A percentile compares a stretch with the other conserved stretches of the same genome.
Evolutionary conservation across 2,888 invertebrate species (phyloP).

Genomic region (Euplagia quadripunctaria): DNA sequence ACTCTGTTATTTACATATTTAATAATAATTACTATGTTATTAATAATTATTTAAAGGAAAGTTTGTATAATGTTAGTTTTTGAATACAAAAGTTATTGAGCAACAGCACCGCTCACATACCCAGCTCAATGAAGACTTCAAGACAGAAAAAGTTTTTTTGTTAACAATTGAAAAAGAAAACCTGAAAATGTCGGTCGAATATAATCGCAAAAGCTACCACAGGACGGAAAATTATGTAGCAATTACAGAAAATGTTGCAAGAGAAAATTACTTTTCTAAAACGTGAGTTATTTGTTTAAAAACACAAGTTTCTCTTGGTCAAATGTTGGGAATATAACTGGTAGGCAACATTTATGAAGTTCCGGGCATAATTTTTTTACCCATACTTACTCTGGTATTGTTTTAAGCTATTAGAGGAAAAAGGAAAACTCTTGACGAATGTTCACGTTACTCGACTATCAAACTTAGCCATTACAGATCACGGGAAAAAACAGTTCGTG

Average conservation of each 20-base stretch:
- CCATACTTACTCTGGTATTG: not conserved
- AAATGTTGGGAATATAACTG: conserved; percentile 23
- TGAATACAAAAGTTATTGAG: not conserved
- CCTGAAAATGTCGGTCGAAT: conserved; percentile 39
- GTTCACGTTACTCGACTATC: too few species aligned
- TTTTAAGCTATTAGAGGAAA: not conserved
- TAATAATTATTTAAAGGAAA: not conserved
- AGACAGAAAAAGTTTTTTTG: not conserved
- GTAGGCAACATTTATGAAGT: conserved; percentile 17
- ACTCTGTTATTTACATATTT: not conserved
- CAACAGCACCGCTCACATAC: not conserved
- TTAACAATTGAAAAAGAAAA: conserved; percentile 15
- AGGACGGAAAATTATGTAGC: conserved; percentile 52
- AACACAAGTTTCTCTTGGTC: conserved; percentile 27
- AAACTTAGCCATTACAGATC: too few species aligned
- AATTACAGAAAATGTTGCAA: conserved; percentile 53
- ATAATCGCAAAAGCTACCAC: conserved; percentile 44
- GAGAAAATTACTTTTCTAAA: conserved; percentile 45
- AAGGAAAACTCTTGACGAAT: not conserved
- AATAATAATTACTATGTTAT: not conserved
- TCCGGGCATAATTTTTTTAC: not conserved
- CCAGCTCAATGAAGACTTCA: not conserved
- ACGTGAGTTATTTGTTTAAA: conserved; percentile 36
- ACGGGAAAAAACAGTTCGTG: not conserved
- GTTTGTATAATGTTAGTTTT: not conserved